Percentiles rank a stretch among this genome's conserved stretches.
These are phyloP conservation scores for Bathynomus jamesi DNA, from an alignment of 1,140 invertebrate species.

Conservation along the genomic window DNA sequence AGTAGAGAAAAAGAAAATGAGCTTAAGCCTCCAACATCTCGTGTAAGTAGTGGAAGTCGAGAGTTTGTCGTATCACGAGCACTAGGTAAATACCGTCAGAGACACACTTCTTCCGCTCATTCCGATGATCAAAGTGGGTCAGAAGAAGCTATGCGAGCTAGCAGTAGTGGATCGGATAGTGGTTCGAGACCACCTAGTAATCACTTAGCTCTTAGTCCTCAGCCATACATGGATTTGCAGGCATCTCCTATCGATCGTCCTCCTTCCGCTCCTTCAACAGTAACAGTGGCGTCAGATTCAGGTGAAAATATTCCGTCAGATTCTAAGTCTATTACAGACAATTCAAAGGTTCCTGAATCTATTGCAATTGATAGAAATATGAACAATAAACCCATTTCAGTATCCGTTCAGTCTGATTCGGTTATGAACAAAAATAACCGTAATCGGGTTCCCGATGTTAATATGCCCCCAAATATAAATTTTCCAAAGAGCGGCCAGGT, in stretches of 20 bases:
- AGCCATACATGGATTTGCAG: conserved; percentile 17
- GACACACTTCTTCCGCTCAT: conserved; percentile 47
- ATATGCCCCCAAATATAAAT: conserved; percentile 31
- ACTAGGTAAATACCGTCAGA: conserved; percentile 67
- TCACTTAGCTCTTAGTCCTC: conserved; percentile 29
- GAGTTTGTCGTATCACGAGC: conserved; percentile 76
- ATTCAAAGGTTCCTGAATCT: conserved; percentile 6
- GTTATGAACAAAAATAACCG: background rate
- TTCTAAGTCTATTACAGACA: conserved; percentile 1
- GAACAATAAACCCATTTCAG: conserved; percentile 14
- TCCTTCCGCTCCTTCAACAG: conserved; percentile 17
- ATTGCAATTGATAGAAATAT: conserved; percentile 25
- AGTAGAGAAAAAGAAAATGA: conserved; percentile 33
- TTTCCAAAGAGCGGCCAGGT: conserved; percentile 31
- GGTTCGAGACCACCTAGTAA: conserved; percentile 35
- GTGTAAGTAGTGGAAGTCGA: conserved; percentile 56
- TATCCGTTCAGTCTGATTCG: conserved; percentile 6
- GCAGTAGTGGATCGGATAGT: conserved; percentile 36
- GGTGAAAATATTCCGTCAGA: conserved; percentile 6
- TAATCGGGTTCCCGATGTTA: conserved; percentile 16
- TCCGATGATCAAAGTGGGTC: conserved; percentile 37
- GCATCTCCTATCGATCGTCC: conserved; percentile 14
- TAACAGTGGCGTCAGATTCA: conserved; percentile 12
- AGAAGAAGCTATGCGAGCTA: conserved; percentile 34
- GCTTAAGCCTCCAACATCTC: conserved; percentile 18